Percentiles rank a stretch among this genome's conserved stretches.
phyloP scores from a whole-genome alignment of 2,113 vertebrate genomes.

The Chloropsis cyanopogon region DNA sequence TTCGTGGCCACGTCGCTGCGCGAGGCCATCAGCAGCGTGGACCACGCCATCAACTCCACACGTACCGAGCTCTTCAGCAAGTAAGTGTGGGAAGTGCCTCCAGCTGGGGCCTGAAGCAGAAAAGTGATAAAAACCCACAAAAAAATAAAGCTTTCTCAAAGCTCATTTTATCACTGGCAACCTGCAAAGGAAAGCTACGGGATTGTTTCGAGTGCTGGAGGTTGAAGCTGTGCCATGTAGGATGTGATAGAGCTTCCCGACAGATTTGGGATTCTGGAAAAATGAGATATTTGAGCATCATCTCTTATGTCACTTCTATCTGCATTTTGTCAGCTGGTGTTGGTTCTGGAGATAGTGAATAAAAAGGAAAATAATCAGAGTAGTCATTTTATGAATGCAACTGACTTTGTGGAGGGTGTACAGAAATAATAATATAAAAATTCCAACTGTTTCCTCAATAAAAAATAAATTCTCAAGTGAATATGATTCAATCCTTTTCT shows the following conservation, averaged over 20 bases:
- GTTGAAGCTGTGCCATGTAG: background rate
- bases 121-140: background rate
- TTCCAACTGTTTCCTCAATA: background rate
- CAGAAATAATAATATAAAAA: background rate
- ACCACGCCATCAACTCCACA: constrained; percentile 72
- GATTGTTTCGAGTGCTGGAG: background rate
- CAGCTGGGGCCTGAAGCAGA: background rate
- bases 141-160: background rate
- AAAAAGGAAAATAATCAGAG: background rate
- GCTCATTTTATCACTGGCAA: background rate
- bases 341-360: background rate
- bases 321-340: background rate
- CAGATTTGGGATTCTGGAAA: background rate
- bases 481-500: background rate
- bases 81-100: background rate
- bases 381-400: background rate
- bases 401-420: background rate
- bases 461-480: background rate
- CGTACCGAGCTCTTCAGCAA: constrained; percentile 71
- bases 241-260: background rate
- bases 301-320: background rate
- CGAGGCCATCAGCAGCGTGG: constrained; percentile 74
- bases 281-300: accelerated
- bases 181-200: accelerated
- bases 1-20: constrained; percentile 70